Percentiles rank a stretch among this genome's conserved stretches.
phyloP scores from a whole-genome alignment of 2,113 vertebrate species.

The Phalacrocorax carbo region DNA sequence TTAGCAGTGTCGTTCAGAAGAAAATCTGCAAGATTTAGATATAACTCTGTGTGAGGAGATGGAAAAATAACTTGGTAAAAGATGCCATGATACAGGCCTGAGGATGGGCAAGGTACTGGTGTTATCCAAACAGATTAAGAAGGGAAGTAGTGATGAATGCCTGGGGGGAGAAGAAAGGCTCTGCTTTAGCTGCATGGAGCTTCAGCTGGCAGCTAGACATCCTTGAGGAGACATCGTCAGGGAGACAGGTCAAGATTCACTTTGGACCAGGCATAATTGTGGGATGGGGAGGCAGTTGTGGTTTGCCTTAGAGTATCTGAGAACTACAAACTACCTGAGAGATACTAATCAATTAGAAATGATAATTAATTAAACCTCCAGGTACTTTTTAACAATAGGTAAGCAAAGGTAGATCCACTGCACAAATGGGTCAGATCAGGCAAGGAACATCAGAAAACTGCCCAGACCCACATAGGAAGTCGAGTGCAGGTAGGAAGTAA shows the following conservation, averaged over 20 bases:
- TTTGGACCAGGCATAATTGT: not conserved
- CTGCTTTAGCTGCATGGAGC: not conserved
- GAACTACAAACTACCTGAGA: not conserved
- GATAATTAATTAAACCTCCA: not conserved
- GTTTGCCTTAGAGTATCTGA: not conserved
- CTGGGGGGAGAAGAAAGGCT: not conserved
- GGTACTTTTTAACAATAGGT: not conserved
- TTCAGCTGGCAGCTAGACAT: not conserved
- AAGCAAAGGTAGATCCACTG: not conserved
- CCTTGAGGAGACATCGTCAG: not conserved
- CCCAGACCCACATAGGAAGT: not conserved
- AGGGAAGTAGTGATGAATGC: not conserved
- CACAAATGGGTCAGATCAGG: not conserved
- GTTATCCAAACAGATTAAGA: not conserved
- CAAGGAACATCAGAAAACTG: not conserved
- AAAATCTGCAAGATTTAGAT: not conserved
- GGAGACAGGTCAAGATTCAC: not conserved
- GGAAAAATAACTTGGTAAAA: not conserved
- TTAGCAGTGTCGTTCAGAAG: not conserved
- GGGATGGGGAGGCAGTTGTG: not conserved
- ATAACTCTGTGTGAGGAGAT: accelerated
- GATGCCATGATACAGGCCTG: not conserved
- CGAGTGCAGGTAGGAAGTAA: not conserved
- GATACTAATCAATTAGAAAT: not conserved
- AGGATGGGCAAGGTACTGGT: not conserved